phyloP scores from a whole-genome alignment of 2,888 invertebrate genomes.

The Ornithoptera alexandrae region DNA sequence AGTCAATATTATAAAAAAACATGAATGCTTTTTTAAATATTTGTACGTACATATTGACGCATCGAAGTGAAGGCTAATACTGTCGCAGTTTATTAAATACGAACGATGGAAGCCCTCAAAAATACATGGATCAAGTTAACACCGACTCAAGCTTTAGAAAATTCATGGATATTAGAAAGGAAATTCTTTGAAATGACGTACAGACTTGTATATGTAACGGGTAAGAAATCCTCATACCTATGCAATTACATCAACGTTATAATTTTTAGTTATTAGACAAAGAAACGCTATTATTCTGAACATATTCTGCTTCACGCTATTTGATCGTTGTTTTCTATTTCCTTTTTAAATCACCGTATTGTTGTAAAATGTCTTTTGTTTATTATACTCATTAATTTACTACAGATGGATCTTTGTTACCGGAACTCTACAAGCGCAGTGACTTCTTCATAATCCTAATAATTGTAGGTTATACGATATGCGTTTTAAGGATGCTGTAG shows the following conservation, averaged over 20 bases:
- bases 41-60: constrained; percentile 11
- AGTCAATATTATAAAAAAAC: not conserved
- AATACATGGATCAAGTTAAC: constrained; percentile 51
- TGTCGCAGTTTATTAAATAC: constrained; percentile 7
- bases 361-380: no score
- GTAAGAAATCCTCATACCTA: constrained; percentile 40
- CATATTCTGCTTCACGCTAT: no score
- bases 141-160: constrained; percentile 54
- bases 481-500: no score
- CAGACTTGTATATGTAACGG: constrained; percentile 57
- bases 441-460: no score
- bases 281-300: no score
- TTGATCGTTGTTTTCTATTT: no score
- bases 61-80: not conserved
- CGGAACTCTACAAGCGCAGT: no score
- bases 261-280: no score
- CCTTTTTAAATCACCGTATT: no score
- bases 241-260: not conserved
- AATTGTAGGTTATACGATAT: no score
- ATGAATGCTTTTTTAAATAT: constrained; percentile 10
- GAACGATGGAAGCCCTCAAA: constrained; percentile 45
- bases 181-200: constrained; percentile 64
- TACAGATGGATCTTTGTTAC: no score
- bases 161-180: constrained; percentile 58
- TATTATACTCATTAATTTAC: no score